Evolutionary conservation across 2,888 invertebrate genomes (phyloP), one percentile per base, ranked within the genome.

Genomic region (Ariolimax columbianus): DNA sequence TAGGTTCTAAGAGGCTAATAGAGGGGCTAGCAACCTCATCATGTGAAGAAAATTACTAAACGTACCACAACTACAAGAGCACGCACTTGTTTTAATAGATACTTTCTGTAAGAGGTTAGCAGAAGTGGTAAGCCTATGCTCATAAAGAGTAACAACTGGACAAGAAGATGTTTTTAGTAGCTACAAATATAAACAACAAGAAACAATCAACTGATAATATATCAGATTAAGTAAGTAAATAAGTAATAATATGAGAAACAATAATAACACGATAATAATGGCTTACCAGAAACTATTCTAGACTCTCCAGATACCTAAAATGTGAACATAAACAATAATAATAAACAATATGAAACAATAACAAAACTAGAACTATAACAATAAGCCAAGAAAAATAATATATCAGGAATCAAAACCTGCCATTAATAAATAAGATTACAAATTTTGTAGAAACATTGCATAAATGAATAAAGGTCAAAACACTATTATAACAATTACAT

Each of bases 301-400:
- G 89, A 85, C 86, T 91, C 91, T 77, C 91, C 91, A 82, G 89
- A 88, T 40, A 91, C 91, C 91, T 91, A 87, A 59, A 85, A 40
- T 59, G 75, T 75, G 51, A 75, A 51, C 51, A 75, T 33, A 33
- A 51, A 75, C 23, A 72, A 72, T 72, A 55, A 55, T 55, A 75
- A 75, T 75, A 51, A 75, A 47, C 30, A 75, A 55, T 33, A 51
- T 75, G 51, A 51, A 72, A 1, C 51, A 51, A 75, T 23, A 40
- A 26, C 9, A 40, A 40, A 26, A 72, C n/a, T n/a, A n/a, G n/a
- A n/a, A n/a, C n/a, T n/a, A 72, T 40, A 40, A 72, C n/a, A 72
- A 40, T 7, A 40, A 40, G 1, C n/a, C 30, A 30, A 75, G 19
- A 51, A 75, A n/a, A 19, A 47, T 30, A 17, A 14, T 0, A 47